A percentile compares a stretch with the other conserved stretches of the same genome.
Conservation (phyloP, 2,113 vertebrate genomes). For the Actinemys pallida region DNA sequence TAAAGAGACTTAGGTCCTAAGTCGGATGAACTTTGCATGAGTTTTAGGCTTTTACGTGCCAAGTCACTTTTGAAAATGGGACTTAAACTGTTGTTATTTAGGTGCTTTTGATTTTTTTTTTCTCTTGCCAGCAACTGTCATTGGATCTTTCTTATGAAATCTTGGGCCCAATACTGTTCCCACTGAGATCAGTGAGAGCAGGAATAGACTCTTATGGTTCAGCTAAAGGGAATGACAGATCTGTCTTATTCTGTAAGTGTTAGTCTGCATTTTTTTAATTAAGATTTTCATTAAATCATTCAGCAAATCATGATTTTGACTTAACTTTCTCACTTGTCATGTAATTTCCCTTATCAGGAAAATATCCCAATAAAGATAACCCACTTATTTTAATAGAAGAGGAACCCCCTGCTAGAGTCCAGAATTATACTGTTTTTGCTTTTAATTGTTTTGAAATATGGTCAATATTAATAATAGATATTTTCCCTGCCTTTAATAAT, state of each 20-base stretch:
- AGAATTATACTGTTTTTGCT: background rate
- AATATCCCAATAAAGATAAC: background rate
- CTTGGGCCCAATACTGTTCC: background rate
- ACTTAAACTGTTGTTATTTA: background rate
- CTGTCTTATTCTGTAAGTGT: background rate
- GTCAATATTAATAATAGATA: background rate
- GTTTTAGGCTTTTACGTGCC: background rate
- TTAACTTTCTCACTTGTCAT: background rate
- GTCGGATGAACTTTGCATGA: background rate
- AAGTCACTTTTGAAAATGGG: background rate
- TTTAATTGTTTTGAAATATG: background rate
- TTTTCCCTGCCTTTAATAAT: background rate
- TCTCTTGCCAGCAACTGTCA: background rate
- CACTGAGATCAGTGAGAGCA: background rate
- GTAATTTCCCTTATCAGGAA: background rate
- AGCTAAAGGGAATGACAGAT: background rate
- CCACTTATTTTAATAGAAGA: background rate
- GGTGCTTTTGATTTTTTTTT: background rate
- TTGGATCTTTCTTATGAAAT: background rate
- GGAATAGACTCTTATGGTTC: background rate
- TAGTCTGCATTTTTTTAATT: background rate
- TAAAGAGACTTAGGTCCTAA: background rate
- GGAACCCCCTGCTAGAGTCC: background rate
- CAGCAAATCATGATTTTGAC: background rate
- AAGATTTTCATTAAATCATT: background rate